phyloP scores from a whole-genome alignment of 2,797 vertebrate species.

The Harpagifer antarcticus region DNA sequence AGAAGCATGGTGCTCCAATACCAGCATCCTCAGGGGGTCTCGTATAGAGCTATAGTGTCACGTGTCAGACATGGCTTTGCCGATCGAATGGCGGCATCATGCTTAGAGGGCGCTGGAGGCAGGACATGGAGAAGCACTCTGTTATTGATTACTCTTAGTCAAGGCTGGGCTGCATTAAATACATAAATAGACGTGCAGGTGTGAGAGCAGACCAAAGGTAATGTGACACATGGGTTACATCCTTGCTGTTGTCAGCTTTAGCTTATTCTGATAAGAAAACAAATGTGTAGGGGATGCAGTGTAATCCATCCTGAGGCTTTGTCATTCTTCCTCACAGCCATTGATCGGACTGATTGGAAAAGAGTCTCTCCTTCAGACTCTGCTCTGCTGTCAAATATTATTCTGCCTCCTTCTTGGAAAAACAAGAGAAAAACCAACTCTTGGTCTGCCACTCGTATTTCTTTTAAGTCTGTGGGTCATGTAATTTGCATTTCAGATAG shows the following conservation, averaged over 20 bases:
- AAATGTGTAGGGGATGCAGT: background rate
- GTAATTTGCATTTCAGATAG: slow-evolving; percentile 72
- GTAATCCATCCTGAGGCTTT: slow-evolving; percentile 8
- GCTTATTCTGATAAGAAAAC: slow-evolving; percentile 19
- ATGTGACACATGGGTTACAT: slow-evolving; percentile 3
- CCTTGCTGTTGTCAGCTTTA: background rate
- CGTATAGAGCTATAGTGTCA: slow-evolving; percentile 19
- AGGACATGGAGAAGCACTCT: background rate
- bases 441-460: slow-evolving; percentile 38
- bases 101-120: slow-evolving; percentile 28
- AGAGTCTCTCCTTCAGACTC: slow-evolving; percentile 6
- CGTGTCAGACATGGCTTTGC: slow-evolving; percentile 27
- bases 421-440: slow-evolving; percentile 20
- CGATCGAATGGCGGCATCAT: slow-evolving; percentile 15
- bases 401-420: slow-evolving; percentile 3
- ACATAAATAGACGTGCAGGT: slow-evolving; percentile 14
- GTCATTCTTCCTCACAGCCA: slow-evolving; percentile 12
- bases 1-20: slow-evolving; percentile 31
- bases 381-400: slow-evolving; percentile 11
- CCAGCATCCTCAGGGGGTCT: slow-evolving; percentile 22
- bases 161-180: background rate
- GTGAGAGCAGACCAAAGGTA: background rate
- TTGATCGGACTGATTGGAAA: slow-evolving; percentile 28
- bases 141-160: slow-evolving; percentile 16
- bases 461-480: slow-evolving; percentile 61